Evolutionary conservation across 2,888 invertebrate species (phyloP).

Genomic region (Pachliopta kotzebuea): DNA sequence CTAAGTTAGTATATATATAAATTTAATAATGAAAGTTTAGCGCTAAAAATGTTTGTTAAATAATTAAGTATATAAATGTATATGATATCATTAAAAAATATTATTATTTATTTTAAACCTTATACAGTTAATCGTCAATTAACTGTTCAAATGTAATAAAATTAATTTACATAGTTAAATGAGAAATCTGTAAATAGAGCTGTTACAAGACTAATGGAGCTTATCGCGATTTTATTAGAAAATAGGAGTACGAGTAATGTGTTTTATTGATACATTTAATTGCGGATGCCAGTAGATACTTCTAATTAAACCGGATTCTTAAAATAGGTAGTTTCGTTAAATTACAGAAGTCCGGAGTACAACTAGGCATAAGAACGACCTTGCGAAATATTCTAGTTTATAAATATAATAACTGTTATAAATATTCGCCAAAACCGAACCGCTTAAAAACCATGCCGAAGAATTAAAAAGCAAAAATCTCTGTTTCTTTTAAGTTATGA

Average conservation of each 20-base stretch:
- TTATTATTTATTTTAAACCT: neutral
- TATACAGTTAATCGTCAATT: no score
- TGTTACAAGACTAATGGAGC: slow-evolving; percentile 27
- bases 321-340: slow-evolving; percentile 43
- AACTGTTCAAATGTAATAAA: neutral
- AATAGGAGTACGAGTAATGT: slow-evolving; percentile 45
- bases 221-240: slow-evolving; percentile 47
- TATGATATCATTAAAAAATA: neutral
- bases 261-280: slow-evolving; percentile 50
- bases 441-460: slow-evolving; percentile 11
- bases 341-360: slow-evolving; percentile 38
- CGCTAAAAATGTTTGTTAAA: no score
- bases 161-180: slow-evolving; percentile 14
- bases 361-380: slow-evolving; percentile 23
- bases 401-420: slow-evolving; percentile 13
- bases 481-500: neutral
- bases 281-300: slow-evolving; percentile 43
- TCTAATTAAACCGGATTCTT: slow-evolving; percentile 46
- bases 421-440: slow-evolving; percentile 13
- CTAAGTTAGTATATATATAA: no score
- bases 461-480: slow-evolving; percentile 12
- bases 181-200: slow-evolving; percentile 7
- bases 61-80: no score
- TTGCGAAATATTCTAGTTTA: slow-evolving; percentile 21
- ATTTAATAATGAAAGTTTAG: no score